A percentile compares a stretch with the other conserved stretches of the same genome.
Conservation (phyloP, 2,888 invertebrate genomes). For the Volucella inanis region DNA sequence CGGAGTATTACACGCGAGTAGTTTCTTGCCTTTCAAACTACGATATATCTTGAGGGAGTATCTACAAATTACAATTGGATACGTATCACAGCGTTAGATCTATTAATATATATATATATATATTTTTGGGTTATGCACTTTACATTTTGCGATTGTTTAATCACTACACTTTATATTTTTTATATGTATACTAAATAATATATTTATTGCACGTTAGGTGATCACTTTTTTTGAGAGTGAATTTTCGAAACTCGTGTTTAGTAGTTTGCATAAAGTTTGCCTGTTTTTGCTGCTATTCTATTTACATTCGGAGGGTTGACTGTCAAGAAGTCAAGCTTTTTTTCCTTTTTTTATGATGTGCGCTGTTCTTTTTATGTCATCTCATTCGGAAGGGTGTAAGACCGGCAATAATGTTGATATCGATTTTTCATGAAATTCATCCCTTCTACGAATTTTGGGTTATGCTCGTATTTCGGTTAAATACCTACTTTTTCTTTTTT, state of each 20-base stretch:
- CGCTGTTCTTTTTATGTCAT: conserved; percentile 65
- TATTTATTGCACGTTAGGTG: conserved; percentile 27
- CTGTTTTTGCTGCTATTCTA: conserved; percentile 57
- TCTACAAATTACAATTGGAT: conserved; percentile 27
- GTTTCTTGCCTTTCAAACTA: no score
- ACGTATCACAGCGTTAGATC: conserved; percentile 52
- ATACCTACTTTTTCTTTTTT: neutral
- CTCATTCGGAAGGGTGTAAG: conserved; percentile 64
- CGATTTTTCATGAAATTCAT: conserved; percentile 69
- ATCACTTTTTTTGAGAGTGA: conserved; percentile 2
- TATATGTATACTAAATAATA: neutral
- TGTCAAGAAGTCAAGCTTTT: conserved; percentile 55
- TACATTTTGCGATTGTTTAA: conserved; percentile 2
- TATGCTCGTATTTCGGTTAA: neutral
- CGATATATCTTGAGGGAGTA: neutral
- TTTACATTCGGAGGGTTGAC: conserved; percentile 66
- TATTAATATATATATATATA: neutral
- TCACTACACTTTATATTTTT: neutral
- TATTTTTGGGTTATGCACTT: conserved; percentile 5
- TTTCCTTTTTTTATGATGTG: conserved; percentile 43
- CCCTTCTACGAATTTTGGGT: conserved; percentile 24
- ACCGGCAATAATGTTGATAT: conserved; percentile 70
- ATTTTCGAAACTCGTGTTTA: conserved; percentile 16
- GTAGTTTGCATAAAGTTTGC: conserved; percentile 25
- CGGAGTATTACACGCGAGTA: no score